Conservation (phyloP, 2,113 vertebrate genomes). For the Tenebrosternarchus preto region DNA sequence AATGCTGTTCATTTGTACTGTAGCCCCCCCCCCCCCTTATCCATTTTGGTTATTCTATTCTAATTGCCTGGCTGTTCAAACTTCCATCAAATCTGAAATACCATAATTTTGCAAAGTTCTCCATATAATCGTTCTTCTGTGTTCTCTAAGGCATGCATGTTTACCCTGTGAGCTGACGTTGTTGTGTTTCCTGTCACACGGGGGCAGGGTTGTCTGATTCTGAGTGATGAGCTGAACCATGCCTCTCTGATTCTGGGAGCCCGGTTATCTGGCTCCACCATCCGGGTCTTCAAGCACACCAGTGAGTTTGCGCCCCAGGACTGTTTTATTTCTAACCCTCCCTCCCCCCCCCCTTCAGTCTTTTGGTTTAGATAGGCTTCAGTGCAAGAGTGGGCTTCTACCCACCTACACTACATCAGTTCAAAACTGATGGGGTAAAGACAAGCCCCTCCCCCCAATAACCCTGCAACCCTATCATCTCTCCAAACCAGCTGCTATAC, state of each 20-base stretch:
- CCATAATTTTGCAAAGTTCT: too few species aligned
- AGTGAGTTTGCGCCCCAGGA: slow-evolving; percentile 73
- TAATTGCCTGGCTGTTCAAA: too few species aligned
- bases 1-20: too few species aligned
- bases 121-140: neutral
- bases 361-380: neutral
- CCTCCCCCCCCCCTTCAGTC: too few species aligned
- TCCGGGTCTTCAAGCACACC: slow-evolving; percentile 89
- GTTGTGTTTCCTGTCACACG: neutral
- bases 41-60: too few species aligned
- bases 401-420: too few species aligned
- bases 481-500: too few species aligned
- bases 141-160: neutral
- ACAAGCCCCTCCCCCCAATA: too few species aligned
- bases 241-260: slow-evolving; percentile 85
- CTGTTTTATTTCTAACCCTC: neutral
- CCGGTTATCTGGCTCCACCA: slow-evolving; percentile 85
- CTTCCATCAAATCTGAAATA: neutral
- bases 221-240: slow-evolving; percentile 88
- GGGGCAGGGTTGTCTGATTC: slow-evolving; percentile 83
- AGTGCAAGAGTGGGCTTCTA: neutral
- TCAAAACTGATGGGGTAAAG: too few species aligned
- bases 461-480: too few species aligned
- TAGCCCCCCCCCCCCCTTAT: too few species aligned
- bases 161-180: neutral